Percentiles rank a stretch among this genome's conserved stretches.
Conservation (phyloP, 37 sponge, comb jelly and placozoan genomes). For the Aplysina aerophoba region DNA sequence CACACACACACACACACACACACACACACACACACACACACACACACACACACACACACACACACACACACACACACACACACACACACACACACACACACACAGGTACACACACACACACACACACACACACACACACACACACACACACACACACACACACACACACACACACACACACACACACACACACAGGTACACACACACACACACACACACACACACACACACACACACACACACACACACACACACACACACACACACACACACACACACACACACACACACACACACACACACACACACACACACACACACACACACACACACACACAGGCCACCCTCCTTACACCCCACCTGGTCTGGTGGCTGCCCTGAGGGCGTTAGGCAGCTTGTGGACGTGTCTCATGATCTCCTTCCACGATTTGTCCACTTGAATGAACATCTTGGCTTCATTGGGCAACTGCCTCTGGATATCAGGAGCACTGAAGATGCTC, state of each 20-base stretch:
- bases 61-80: not conserved
- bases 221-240: not conserved
- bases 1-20: not conserved
- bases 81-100: not conserved
- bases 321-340: slow-evolving; percentile 18
- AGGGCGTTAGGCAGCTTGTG: slow-evolving; percentile 86
- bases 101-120: not conserved
- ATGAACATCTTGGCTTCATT: slow-evolving; percentile 97
- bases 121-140: slow-evolving; percentile 18
- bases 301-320: slow-evolving; percentile 15
- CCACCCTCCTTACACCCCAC: too few species aligned
- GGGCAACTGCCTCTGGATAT: slow-evolving; percentile 97
- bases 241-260: not conserved
- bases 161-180: not conserved
- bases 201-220: not conserved
- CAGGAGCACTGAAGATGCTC: slow-evolving; percentile 99
- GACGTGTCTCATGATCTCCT: slow-evolving; percentile 93
- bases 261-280: not conserved
- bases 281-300: not conserved
- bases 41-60: not conserved
- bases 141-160: not conserved
- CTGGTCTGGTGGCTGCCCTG: slow-evolving; percentile 85
- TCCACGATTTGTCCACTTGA: slow-evolving; percentile 98
- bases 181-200: too few species aligned
- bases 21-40: not conserved